phyloP scores from a whole-genome alignment of 2,113 vertebrate genomes.

The Camelus dromedarius region DNA sequence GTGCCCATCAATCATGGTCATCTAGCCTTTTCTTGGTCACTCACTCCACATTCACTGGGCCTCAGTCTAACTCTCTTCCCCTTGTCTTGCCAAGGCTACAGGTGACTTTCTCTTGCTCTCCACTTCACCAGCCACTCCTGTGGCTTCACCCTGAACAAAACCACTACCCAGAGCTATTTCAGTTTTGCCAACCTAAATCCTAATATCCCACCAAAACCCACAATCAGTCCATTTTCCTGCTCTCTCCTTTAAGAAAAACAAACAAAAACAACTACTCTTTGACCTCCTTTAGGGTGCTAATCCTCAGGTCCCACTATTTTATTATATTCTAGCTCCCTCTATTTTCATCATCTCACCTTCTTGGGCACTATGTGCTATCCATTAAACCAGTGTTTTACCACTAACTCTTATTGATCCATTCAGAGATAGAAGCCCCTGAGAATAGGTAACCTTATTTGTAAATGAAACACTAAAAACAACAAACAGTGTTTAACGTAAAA shows the following conservation, averaged over 20 bases:
- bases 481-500: background rate
- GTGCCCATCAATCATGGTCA: background rate
- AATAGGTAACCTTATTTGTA: background rate
- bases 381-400: background rate
- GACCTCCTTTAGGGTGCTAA: background rate
- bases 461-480: background rate
- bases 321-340: background rate
- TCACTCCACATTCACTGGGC: background rate
- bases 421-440: background rate
- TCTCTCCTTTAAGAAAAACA: constrained; percentile 44
- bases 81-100: background rate
- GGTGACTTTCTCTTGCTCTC: background rate
- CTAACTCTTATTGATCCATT: background rate
- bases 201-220: background rate
- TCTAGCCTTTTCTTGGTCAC: background rate
- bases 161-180: background rate
- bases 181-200: background rate
- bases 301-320: background rate
- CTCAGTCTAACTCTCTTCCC: background rate
- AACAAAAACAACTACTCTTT: background rate
- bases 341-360: background rate
- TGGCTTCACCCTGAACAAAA: background rate
- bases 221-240: background rate
- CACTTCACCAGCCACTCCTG: background rate
- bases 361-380: background rate